Evolutionary conservation across 2,797 vertebrate species (phyloP).

Genomic region (Chromobotia macracanthus): DNA sequence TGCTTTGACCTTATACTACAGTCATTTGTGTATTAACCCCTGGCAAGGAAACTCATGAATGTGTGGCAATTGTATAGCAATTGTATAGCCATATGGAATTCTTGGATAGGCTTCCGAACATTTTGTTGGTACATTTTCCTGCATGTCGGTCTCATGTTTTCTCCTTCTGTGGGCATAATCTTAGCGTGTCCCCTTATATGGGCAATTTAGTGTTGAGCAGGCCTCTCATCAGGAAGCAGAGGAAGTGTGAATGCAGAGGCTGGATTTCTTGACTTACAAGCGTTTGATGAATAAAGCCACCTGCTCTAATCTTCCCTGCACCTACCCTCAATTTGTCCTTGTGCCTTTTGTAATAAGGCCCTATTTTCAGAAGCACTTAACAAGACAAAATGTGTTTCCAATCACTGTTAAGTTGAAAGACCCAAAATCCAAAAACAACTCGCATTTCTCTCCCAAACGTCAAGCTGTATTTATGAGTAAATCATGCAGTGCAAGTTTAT

Average conservation of each 20-base stretch:
- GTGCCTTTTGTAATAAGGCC: conserved; percentile 20
- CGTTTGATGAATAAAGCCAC: conserved; percentile 31
- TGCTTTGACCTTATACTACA: conserved; percentile 55
- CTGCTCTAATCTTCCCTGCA: conserved; percentile 21
- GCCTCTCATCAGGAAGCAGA: not conserved
- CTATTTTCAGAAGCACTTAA: conserved; percentile 41
- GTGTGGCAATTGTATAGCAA: conserved; percentile 28
- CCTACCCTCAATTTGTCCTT: conserved; percentile 4
- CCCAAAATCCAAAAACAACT: conserved; percentile 4
- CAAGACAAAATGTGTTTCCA: conserved; percentile 7
- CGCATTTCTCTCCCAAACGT: conserved; percentile 19
- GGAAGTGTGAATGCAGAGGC: conserved; percentile 35
- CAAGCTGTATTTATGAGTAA: conserved; percentile 10
- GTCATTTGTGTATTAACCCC: conserved; percentile 47
- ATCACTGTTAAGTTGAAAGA: not conserved
- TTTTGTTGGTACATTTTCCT: not conserved
- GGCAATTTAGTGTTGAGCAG: not conserved
- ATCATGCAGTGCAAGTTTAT: conserved; percentile 22
- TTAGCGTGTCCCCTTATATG: not conserved
- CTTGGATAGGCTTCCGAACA: conserved; percentile 16
- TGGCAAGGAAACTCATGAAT: conserved; percentile 36
- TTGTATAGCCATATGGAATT: conserved; percentile 44
- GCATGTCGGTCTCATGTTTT: conserved; percentile 29
- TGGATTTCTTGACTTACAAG: conserved; percentile 8
- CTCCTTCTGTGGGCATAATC: conserved; percentile 40